Evolutionary conservation across 2,113 vertebrate genomes (phyloP).

Genomic region (Hystrix brachyura): DNA sequence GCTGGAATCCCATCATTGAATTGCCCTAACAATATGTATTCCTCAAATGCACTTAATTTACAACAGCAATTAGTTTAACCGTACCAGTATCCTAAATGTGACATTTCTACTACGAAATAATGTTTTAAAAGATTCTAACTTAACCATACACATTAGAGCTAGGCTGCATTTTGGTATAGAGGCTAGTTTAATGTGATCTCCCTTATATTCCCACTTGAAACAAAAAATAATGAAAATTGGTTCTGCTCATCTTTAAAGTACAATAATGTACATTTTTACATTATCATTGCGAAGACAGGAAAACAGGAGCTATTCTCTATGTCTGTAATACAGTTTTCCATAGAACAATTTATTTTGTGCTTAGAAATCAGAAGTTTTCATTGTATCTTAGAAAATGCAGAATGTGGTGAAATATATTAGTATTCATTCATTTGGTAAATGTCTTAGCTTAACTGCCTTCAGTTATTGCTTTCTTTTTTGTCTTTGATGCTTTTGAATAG

Average conservation of each 20-base stretch:
- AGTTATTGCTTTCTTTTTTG: background rate
- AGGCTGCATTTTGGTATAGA: conserved; percentile 70
- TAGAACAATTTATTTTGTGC: background rate
- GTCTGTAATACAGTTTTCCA: background rate
- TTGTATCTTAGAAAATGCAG: background rate
- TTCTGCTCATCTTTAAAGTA: background rate
- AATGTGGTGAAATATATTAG: background rate
- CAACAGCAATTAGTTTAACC: conserved; percentile 65
- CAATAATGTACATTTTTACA: background rate
- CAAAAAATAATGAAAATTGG: background rate
- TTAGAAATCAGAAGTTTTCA: background rate
- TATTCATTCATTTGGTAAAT: background rate
- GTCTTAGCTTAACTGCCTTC: background rate
- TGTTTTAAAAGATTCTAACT: conserved; percentile 81
- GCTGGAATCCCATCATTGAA: conserved; percentile 38
- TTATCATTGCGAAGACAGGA: background rate
- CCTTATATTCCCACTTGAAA: background rate
- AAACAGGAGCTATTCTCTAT: background rate
- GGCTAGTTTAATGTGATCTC: conserved; percentile 68
- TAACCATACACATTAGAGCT: conserved; percentile 75
- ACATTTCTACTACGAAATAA: conserved; percentile 76
- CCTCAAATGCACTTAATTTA: conserved; percentile 64
- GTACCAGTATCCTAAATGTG: conserved; percentile 70
- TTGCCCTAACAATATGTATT: background rate
- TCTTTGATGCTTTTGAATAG: background rate